A percentile compares a stretch with the other conserved stretches of the same genome.
These are phyloP conservation scores for Nibea albiflora DNA, from an alignment of 2,113 vertebrate species.

Conservation along the genomic window DNA sequence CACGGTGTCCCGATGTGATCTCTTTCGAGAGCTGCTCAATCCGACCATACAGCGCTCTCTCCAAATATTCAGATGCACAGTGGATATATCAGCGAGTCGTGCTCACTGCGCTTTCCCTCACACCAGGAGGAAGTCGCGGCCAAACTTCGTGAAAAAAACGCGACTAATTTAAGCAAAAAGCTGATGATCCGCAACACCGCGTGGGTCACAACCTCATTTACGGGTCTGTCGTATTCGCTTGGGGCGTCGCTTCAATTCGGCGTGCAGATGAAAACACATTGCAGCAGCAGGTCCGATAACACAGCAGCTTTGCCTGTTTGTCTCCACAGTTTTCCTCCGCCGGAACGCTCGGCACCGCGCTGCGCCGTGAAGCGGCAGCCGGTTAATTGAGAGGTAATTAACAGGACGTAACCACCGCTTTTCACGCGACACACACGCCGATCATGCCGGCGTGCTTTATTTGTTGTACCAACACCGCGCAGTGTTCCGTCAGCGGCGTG, in stretches of 20 bases:
- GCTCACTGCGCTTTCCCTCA: background rate
- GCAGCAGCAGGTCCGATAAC: background rate
- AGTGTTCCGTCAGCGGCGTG: background rate
- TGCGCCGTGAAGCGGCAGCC: background rate
- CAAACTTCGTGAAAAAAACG: background rate
- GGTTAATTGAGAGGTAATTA: background rate
- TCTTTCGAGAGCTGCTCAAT: background rate
- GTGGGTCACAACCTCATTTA: accelerated
- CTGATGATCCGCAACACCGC: accelerated
- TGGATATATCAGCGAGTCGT: background rate
- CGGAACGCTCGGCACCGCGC: background rate
- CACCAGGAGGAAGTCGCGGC: background rate
- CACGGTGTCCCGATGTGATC: background rate
- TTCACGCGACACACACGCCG: background rate
- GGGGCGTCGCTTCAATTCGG: background rate
- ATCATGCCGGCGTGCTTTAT: background rate
- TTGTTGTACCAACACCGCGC: accelerated
- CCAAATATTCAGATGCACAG: background rate
- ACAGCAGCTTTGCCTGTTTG: background rate
- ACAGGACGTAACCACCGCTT: too few species aligned
- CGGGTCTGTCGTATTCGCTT: accelerated
- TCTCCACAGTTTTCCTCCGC: background rate
- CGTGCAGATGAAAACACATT: too few species aligned
- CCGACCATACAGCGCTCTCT: background rate
- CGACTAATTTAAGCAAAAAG: background rate